Base-by-base conservation (phyloP, 2,797 vertebrate species). In the Euphonia xanthogaster region DNA sequence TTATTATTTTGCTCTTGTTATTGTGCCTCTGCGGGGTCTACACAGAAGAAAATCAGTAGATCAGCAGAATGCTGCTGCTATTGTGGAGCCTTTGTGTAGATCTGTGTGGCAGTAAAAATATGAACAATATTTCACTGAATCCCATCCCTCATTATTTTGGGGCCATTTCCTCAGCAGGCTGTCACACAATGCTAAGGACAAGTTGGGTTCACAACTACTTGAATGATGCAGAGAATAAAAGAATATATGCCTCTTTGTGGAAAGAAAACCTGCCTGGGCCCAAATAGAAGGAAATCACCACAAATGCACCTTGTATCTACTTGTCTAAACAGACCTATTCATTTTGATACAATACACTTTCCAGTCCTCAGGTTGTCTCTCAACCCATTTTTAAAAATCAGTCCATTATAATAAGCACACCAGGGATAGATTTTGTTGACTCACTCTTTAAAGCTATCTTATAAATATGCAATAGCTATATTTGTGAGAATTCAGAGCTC, bases 221-320 rank as follows among this genome's bases (percentile, higher is more conserved):
- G 88, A 98, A 97, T 97, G 97, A 98, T 97, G 95, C 74, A 86
- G 95, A 98, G 97, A 98, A 98, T 97, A 97, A 98, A 98, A 97
- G 97, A 97, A 92, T 86, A 86, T 96, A 87, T 96, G 86, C 82
- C 39, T 91, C 78, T 97, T 97, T 96, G 91, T 96, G 84, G 86
- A 95, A 94, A 97, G 96, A 97, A 97, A 98, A 96, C 95, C 90
- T 94, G 78, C 85, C 87, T 87, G 87, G 95, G 83, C 70, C 96
- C 86, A 96, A 96, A 97, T 81, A 70, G 95, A 95, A 96, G 93
- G 89, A 98, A 98, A 98, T 98, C 91, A 95, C 90, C 85, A 93
- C 95, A 97, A 98, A 97, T 95, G 92, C 70, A 68, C 80, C 70
- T 80, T 70, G 44, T 84, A 85, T 95, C 88, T 93, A 68, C 77